Evolutionary conservation across 37 sponge, comb jelly and placozoan species (phyloP).

Genomic region (Spongilla lacustris): DNA sequence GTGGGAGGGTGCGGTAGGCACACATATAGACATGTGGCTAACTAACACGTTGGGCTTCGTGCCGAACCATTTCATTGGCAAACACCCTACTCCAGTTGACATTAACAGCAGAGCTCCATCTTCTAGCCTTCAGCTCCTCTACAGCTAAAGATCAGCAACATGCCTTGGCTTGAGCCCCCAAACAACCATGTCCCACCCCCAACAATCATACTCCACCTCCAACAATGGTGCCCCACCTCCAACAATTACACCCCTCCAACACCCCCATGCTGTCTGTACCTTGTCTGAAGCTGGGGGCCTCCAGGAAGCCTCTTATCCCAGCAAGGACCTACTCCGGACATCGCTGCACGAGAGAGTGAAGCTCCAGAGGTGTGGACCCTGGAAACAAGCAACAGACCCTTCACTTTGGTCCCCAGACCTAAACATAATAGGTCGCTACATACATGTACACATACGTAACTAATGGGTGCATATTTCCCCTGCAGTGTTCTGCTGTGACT

Average conservation of each 20-base stretch:
- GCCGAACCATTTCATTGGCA: neutral
- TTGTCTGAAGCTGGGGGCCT: conserved; percentile 34
- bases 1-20: too few relatives aligned
- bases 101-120: neutral
- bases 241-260: neutral
- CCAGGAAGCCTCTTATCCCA: conserved; percentile 58
- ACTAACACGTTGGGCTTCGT: neutral
- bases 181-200: too few relatives aligned
- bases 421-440: too few relatives aligned
- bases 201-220: too few relatives aligned
- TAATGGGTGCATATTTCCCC: too few relatives aligned
- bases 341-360: conserved; percentile 31
- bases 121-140: neutral
- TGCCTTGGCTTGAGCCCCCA: neutral
- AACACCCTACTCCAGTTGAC: neutral
- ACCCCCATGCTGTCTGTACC: conserved; percentile 10
- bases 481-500: too few relatives aligned
- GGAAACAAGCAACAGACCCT: neutral
- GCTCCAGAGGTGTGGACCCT: neutral
- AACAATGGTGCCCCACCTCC: too few relatives aligned
- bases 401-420: too few relatives aligned
- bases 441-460: too few relatives aligned
- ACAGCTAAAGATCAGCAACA: neutral
- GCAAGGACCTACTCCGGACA: conserved; percentile 40
- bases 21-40: neutral